phyloP scores from a whole-genome alignment of 2,797 vertebrate species.

The Dendrocincla tyrannina region DNA sequence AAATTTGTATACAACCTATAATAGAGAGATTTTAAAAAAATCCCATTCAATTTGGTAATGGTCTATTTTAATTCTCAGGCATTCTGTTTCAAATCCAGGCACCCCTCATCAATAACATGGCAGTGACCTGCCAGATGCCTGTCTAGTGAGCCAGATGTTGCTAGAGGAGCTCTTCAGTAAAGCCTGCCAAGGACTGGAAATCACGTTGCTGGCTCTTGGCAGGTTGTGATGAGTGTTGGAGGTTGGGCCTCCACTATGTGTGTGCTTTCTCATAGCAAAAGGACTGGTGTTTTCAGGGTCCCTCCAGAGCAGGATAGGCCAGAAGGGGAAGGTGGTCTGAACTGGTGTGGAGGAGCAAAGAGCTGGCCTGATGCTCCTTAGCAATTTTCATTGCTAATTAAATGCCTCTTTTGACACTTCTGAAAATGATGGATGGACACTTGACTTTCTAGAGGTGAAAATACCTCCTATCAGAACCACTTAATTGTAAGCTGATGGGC shows the following conservation, averaged over 20 bases:
- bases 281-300: neutral
- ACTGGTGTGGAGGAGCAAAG: neutral
- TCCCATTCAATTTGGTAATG: too few species aligned
- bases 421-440: neutral
- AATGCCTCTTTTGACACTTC: neutral
- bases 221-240: neutral
- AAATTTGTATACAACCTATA: neutral
- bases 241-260: neutral
- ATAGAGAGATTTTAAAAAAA: neutral
- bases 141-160: slow-evolving; percentile 19
- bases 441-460: neutral
- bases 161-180: neutral
- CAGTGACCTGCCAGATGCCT: neutral
- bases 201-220: neutral
- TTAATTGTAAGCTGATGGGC: neutral
- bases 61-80: neutral
- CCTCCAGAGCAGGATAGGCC: neutral
- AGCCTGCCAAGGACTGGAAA: neutral
- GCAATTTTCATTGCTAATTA: neutral
- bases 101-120: neutral
- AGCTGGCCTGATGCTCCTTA: neutral
- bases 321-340: neutral
- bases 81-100: neutral
- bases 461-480: neutral
- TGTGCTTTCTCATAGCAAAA: neutral